A percentile compares a stretch with the other conserved stretches of the same genome.
Conservation (phyloP, 1,140 invertebrate genomes). For the Alviniconcha marisindica region DNA sequence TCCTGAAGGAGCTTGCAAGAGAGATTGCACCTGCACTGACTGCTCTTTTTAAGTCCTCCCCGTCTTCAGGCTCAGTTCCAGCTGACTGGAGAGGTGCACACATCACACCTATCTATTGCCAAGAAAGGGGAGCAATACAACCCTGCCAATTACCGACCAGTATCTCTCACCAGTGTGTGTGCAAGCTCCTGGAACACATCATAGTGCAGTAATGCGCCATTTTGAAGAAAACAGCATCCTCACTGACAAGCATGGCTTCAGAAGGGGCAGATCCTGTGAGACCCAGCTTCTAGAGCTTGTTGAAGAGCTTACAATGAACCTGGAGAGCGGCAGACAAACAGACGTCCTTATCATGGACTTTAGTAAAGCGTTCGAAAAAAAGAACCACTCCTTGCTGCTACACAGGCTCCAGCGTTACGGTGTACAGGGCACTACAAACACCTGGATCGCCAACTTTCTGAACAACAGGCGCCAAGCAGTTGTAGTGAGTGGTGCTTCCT, state of each 20-base stretch:
- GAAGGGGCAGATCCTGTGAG: slow-evolving; percentile 38
- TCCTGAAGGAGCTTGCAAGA: slow-evolving; percentile 38
- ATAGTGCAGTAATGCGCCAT: slow-evolving; percentile 39
- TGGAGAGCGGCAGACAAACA: slow-evolving; percentile 30
- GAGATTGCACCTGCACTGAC: slow-evolving; percentile 43
- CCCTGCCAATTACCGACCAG: slow-evolving; percentile 48
- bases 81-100: slow-evolving; percentile 40
- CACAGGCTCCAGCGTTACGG: slow-evolving; percentile 42
- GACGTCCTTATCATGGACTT: slow-evolving; percentile 31
- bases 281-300: slow-evolving; percentile 34
- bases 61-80: slow-evolving; percentile 37
- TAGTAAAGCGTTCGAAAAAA: slow-evolving; percentile 40
- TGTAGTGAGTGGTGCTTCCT: slow-evolving; percentile 33
- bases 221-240: slow-evolving; percentile 20
- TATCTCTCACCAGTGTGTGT: slow-evolving; percentile 43
- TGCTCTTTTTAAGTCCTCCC: slow-evolving; percentile 33
- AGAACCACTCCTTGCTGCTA: slow-evolving; percentile 35
- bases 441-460: slow-evolving; percentile 41
- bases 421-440: slow-evolving; percentile 25
- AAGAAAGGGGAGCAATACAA: slow-evolving; percentile 37
- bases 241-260: slow-evolving; percentile 39
- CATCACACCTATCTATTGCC: neutral
- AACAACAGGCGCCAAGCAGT: slow-evolving; percentile 35
- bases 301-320: slow-evolving; percentile 20
- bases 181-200: slow-evolving; percentile 43